These are phyloP conservation scores for Salvator merianae DNA, from an alignment of 2,113 vertebrate genomes.

Conservation along the genomic window DNA sequence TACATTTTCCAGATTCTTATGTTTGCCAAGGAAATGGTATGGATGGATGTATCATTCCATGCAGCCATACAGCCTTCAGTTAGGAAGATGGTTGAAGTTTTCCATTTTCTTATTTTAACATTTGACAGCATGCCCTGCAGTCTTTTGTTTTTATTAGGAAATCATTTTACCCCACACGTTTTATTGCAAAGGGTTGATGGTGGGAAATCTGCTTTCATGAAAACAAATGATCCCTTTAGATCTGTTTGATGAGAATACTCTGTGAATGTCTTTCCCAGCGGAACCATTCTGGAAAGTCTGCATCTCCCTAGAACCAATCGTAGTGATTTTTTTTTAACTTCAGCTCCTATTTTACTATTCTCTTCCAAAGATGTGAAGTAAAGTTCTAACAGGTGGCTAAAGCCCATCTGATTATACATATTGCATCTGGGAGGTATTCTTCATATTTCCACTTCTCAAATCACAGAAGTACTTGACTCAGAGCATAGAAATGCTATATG, in stretches of 20 bases:
- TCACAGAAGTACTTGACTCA: background rate
- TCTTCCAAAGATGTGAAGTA: background rate
- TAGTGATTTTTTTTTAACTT: background rate
- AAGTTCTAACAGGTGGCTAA: conserved; percentile 2
- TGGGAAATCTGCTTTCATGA: background rate
- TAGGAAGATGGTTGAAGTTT: background rate
- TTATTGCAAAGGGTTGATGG: background rate
- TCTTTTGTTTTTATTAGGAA: background rate
- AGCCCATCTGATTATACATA: conserved; percentile 2
- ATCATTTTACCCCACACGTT: background rate
- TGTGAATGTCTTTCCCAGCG: background rate
- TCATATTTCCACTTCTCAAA: conserved; percentile 39
- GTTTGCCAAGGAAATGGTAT: background rate
- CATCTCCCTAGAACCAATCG: background rate
- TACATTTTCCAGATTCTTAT: background rate
- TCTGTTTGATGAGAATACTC: background rate
- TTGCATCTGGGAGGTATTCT: conserved; percentile 42
- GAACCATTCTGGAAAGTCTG: background rate
- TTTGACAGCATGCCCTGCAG: background rate
- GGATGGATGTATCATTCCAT: no score
- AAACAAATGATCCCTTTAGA: background rate
- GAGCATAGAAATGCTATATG: no score
- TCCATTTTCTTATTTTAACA: background rate
- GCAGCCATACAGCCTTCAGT: no score
- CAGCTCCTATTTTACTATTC: background rate